Evolutionary conservation across 2,888 invertebrate species (phyloP), one percentile per base, ranked within the genome.

Genomic region (Sphaerophoria rueppellii): DNA sequence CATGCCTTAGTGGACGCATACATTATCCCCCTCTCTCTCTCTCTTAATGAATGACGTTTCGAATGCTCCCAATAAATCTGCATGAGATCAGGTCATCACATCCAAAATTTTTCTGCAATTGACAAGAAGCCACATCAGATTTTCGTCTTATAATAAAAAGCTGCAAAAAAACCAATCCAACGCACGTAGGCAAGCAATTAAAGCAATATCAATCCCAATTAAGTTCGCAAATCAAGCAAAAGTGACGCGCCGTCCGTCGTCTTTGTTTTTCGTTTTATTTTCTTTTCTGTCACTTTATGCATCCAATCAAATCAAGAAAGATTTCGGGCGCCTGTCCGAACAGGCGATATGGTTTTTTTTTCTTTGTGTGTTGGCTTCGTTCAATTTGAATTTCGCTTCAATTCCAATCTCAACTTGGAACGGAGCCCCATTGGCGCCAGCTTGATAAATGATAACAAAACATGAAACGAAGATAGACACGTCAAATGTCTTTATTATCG

Each of bases 341-440:
- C 24, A 24, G 24, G 24, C 63, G 50, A 9, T 9, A 35, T 5
- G 6, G 46, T 46, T 7, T 61, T 37, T 54, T 52, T 24, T 48
- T 24, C 24, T 52, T 16, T 52, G 5, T 52, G 16, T 55, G 12
- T 24, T 24, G 24, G 24, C 24, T 24, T 24, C 24, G 24, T 24
- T 24, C 24, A 48, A 35, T 46, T 65, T 50, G 35, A 65, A 37
- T 50, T 37, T 37, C 1, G 12, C 12, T 60, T 43, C 40, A 11
- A 60, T 50, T 12, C 43, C 35, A 60, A 63, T 48, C 48, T 48
- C 46, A 34, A 11, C 16, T 48, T 48, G 48, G 48, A 4, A 16
- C 50, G 2, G 50, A 65, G 65, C 65, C 65, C 35, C 5, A 65
- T 46, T 65, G 65, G 65, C 65, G 65, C 65, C 65, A 65, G 37